A percentile compares a stretch with the other conserved stretches of the same genome.
phyloP scores from a whole-genome alignment of 1,140 invertebrate species.

The Zaprionus davidi region DNA sequence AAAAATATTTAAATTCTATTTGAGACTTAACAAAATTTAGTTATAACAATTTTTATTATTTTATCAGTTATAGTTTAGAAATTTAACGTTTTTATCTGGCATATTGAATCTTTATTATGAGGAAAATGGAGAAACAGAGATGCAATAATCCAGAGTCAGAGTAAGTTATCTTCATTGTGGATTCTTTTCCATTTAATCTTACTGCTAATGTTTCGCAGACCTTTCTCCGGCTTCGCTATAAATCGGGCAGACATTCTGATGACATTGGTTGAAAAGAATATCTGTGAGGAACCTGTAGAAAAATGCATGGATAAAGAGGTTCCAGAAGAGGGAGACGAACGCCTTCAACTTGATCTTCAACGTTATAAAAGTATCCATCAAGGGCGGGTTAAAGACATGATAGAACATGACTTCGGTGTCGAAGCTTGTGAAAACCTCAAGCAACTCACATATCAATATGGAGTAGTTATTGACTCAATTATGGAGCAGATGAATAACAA shows the following conservation, averaged over 20 bases:
- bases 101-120: neutral
- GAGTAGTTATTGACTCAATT: conserved; percentile 16
- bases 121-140: neutral
- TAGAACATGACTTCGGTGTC: neutral
- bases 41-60: neutral
- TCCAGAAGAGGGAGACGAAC: conserved; percentile 45
- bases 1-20: neutral
- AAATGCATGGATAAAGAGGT: conserved; percentile 1
- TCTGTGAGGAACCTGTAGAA: neutral
- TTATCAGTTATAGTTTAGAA: neutral
- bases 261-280: neutral
- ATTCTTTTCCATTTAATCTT: neutral
- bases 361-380: conserved; percentile 36
- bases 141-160: neutral
- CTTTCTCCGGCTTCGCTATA: neutral
- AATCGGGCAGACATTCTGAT: neutral
- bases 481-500: neutral
- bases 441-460: conserved; percentile 15
- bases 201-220: neutral
- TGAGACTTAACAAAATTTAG: neutral
- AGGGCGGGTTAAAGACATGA: neutral
- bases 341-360: conserved; percentile 47
- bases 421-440: conserved; percentile 4
- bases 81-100: neutral
- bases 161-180: no score